Conservation (phyloP, 2,113 vertebrate species). For the Rutilus rutilus region DNA sequence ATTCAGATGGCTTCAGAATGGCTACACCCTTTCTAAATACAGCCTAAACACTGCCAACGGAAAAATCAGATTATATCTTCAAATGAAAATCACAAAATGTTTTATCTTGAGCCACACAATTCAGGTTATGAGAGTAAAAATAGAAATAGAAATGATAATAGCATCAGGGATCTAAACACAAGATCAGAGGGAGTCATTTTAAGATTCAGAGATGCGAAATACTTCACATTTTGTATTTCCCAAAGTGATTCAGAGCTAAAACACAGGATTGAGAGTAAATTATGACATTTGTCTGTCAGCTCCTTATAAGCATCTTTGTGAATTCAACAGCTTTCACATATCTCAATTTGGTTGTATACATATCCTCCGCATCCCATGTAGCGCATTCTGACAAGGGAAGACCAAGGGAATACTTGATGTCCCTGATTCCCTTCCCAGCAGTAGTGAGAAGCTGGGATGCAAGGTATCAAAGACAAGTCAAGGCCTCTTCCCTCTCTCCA, state of each 20-base stretch:
- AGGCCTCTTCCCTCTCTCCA: conserved; percentile 64
- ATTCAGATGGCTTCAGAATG: conserved; percentile 26
- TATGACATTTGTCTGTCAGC: conserved; percentile 51
- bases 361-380: conserved; percentile 51
- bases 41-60: conserved; percentile 76
- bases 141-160: not conserved
- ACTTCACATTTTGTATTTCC: not conserved
- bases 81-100: conserved; percentile 8
- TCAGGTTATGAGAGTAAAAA: not conserved
- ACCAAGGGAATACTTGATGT: conserved; percentile 58
- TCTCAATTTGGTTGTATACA: conserved; percentile 71
- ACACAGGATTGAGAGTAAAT: not conserved
- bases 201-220: conserved; percentile 11
- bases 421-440: conserved; percentile 64
- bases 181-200: not conserved
- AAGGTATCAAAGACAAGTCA: conserved; percentile 70
- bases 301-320: conserved; percentile 69
- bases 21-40: conserved; percentile 39
- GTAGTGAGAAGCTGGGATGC: conserved; percentile 63
- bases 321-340: conserved; percentile 68
- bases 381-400: conserved; percentile 62
- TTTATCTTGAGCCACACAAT: conserved; percentile 16
- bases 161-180: conserved; percentile 13
- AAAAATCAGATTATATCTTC: conserved; percentile 82
- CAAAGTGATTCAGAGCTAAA: not conserved